Base-by-base conservation (phyloP, 2,888 invertebrate species). In the Cataglyphis livida region DNA sequence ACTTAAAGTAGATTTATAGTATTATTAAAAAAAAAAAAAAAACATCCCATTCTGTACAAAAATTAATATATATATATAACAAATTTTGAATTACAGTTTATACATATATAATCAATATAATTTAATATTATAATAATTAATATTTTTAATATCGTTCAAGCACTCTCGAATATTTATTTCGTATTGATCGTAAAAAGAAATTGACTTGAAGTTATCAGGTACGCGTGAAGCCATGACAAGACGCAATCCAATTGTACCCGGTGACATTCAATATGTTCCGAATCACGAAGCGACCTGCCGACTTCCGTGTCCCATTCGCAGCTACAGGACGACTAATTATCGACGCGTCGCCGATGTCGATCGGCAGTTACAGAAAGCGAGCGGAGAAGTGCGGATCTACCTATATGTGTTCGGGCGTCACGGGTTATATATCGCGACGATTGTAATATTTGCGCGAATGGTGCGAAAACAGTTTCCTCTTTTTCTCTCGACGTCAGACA, bases 261-360 rank as follows among this genome's bases (percentile, higher is more conserved):
- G 62, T 73, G 82, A 68, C 81, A 57, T 76, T 66, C 74, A 41
- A 70, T 83, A 82, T 74, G 78, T 85, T 57, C 65, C 61, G 82
- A 82, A 84, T 82, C 70, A 62, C 25, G 83, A 61, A 74, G 62
- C 83, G 81, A 84, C 75, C 82, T 81, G 38, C 62, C 81, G 85
- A 81, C 81, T 70, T 79, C 74, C 44, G 66, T 65, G 59, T 82
- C 48, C 62, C 65, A 68, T 75, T 74, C 70, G 57, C 57, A 78
- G 82, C 68, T 81, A 81, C 51, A 44, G 54, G 64, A 62, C 66
- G 64, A 82, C 74, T 88, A 88, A 88, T 88, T 88, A 85, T 84
- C 75, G 62, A 76, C 78, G 74, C 84, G 81, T 87, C 81, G 86
- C 44, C 79, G 62, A 73, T 68, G 68, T 81, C 76, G 81, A 68